Base-by-base conservation (phyloP, 2,113 vertebrate genomes). In the Vidua macroura region DNA sequence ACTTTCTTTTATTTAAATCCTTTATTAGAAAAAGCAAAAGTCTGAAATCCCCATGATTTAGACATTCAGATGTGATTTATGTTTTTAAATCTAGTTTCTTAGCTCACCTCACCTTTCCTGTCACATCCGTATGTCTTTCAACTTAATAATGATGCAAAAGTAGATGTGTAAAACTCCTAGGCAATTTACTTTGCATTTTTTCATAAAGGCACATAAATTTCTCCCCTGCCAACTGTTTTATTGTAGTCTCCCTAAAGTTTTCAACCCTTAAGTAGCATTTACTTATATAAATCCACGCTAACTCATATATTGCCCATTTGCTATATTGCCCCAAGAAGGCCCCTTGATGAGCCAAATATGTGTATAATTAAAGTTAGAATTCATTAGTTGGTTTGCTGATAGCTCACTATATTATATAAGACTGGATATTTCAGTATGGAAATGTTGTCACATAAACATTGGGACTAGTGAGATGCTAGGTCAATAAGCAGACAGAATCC, bases 71-170 rank as follows among this genome's bases (percentile, higher is more conserved):
- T 76, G 12, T 56, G 41, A 67, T 92, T 96, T 78, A 63, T 83
- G 88, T 86, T 77, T 88, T 81, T 93, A 86, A 81, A 55, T 93
- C 30, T 74, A 64, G 4, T 67, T 55, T 62, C 39, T 89, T 55
- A 52, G 35, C 16, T 89, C 56, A 76, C 21, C 6, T 95, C 84
- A 85, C 74, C 78, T 92, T 89, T 75, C 43, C 62, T 91, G 87
- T 82, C 84, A 91, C 63, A 66, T 79, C 77, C 63, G 16, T 62
- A 28, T 56, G 44, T 15, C 51, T 92, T 91, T 85, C 62, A 87
- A 79, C 79, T 89, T 75, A 85, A 94, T 91, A 91, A 91, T 17
- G 10, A 25, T 75, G 15, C 16, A 92, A 51, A 94, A 82, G 84
- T 68, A 91, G 52, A 68, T 35, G 9, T 85, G 17, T 56, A 79